Conservation (phyloP, 1,140 invertebrate genomes). For the Globodera ellingtonae region DNA sequence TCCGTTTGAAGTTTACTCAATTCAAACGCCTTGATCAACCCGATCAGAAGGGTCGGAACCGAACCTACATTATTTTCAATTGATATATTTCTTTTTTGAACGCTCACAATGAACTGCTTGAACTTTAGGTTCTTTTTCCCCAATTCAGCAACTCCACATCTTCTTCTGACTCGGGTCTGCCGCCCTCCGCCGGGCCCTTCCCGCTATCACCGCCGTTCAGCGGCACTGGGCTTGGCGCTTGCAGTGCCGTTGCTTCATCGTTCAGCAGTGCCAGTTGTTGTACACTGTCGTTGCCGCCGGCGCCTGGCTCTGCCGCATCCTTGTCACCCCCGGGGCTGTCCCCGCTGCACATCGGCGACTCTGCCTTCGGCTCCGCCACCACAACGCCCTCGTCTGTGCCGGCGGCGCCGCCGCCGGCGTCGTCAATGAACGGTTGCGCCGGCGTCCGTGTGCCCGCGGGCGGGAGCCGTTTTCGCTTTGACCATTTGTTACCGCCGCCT, state of each 20-base stretch:
- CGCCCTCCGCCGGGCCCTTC: slow-evolving; percentile 33
- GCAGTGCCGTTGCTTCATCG: neutral
- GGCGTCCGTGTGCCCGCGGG: neutral
- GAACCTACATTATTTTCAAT: no score
- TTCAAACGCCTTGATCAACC: no score
- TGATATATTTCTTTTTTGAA: no score
- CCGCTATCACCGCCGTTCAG: slow-evolving; percentile 44
- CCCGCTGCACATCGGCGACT: slow-evolving; percentile 38
- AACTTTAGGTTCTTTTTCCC: no score
- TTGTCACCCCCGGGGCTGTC: slow-evolving; percentile 45
- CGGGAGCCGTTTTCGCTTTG: slow-evolving; percentile 43
- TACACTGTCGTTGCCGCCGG: neutral
- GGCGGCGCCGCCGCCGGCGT: neutral
- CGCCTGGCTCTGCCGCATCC: slow-evolving; percentile 32
- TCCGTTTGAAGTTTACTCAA: no score
- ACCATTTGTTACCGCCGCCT: slow-evolving; percentile 34
- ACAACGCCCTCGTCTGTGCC: slow-evolving; percentile 37
- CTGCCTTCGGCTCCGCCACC: slow-evolving; percentile 44
- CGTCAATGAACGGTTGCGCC: neutral
- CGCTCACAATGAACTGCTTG: no score
- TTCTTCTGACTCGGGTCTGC: slow-evolving; percentile 45
- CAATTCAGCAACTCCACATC: slow-evolving; percentile 37
- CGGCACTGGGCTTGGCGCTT: neutral
- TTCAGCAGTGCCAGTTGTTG: neutral
- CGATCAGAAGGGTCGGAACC: no score